Percentiles rank a stretch among this genome's conserved stretches.
Evolutionary conservation across 1,140 invertebrate genomes (phyloP).

Genomic region (Zaprionus gabonicus): DNA sequence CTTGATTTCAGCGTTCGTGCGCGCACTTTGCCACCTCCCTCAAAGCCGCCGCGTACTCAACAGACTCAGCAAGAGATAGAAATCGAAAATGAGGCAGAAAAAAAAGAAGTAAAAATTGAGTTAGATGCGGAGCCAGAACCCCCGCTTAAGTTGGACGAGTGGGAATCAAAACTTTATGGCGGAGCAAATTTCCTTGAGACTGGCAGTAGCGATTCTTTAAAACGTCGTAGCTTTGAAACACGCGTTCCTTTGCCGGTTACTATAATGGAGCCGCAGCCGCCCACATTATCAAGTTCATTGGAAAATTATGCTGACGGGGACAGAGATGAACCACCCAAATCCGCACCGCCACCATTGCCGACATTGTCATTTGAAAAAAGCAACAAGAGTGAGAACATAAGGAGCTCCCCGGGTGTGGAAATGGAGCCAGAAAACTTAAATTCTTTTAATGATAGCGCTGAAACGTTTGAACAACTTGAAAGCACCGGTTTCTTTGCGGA

Average conservation of each 20-base stretch:
- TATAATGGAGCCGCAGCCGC: constrained; percentile 38
- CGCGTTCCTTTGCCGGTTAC: constrained; percentile 66
- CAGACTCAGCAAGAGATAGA: constrained; percentile 28
- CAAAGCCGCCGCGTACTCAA: constrained; percentile 76
- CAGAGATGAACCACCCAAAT: not conserved
- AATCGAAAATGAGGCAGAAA: constrained; percentile 3
- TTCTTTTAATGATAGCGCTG: constrained; percentile 67
- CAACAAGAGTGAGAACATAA: constrained; percentile 22
- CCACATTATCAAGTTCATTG: constrained; percentile 39
- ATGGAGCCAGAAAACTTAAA: constrained; percentile 67
- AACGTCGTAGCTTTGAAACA: constrained; percentile 79
- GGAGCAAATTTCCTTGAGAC: constrained; percentile 84
- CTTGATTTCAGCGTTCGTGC: constrained; percentile 84
- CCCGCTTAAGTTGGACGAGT: constrained; percentile 88
- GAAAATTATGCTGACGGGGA: constrained; percentile 38
- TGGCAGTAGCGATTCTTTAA: constrained; percentile 77
- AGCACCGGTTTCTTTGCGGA: constrained; percentile 70
- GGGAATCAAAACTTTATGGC: constrained; percentile 92
- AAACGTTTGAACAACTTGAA: constrained; percentile 70
- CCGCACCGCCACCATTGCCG: not conserved
- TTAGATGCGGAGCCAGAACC: not conserved
- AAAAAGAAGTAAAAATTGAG: constrained; percentile 47
- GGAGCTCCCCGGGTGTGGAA: constrained; percentile 59
- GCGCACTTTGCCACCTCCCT: constrained; percentile 83
- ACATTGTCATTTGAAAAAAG: not conserved